Evolutionary conservation across 2,797 vertebrate genomes (phyloP), one percentile per base, ranked within the genome.

Genomic region (Poecilia picta): DNA sequence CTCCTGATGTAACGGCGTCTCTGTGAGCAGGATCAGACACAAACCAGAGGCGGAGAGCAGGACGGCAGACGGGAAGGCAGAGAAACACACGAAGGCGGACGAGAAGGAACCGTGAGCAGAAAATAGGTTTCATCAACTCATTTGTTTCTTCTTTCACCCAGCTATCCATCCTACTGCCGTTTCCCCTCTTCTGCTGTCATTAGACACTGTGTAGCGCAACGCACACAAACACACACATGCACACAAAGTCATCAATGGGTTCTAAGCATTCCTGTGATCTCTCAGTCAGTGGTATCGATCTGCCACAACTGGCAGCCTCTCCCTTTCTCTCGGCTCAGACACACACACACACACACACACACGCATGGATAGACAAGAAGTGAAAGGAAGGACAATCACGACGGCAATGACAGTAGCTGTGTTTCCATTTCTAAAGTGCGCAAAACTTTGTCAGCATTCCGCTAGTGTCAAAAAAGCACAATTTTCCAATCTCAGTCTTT

Each of bases 251-350:
- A 90, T 81, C 92, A 89, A 93, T 88, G 85, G 88, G 83, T 81
- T 86, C 84, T 94, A 91, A 94, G 89, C 89, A 90, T 84, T 79
- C 75, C 88, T 90, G 87, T 92, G 91, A 92, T 93, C 90, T 91
- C 89, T 90, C 90, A 90, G 90, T 94, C 93, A 87, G 87, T 82
- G 89, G 85, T 91, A 94, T 93, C 25, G 92, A 94, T 93, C 87
- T 85, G 62, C 79, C 62, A 78, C 75, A 72, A 90, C 88, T 89
- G 85, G 84, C 85, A 88, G 75, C 79, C 76, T 84, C 78, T 76
- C 80, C 72, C 28, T 64, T 80, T 68, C 31, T 43, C n/a, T 28
- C 13, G n/a, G 39, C 43, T 76, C 57, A 4, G 33, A 79, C 81
- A 77, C 75, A 36, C 81, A 72, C 76, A 57, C 73, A 5, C 73